These are phyloP conservation scores for Drosophila willistoni DNA, from an alignment of 1,140 invertebrate species.

Conservation along the genomic window DNA sequence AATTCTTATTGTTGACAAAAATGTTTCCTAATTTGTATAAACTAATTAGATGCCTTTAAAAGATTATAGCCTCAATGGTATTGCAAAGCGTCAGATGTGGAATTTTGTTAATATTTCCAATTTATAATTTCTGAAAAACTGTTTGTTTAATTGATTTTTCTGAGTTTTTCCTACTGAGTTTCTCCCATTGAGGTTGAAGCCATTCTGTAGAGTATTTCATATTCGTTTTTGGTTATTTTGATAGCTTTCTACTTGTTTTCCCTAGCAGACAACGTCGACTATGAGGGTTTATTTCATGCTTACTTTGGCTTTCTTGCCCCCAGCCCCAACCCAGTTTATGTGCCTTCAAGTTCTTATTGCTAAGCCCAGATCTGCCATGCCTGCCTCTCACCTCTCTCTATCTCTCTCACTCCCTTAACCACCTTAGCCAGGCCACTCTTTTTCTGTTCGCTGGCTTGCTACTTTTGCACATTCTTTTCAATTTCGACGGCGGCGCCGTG, in stretches of 20 bases:
- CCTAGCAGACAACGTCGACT: slow-evolving; percentile 66
- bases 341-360: slow-evolving; percentile 20
- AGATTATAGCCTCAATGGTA: no score
- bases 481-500: slow-evolving; percentile 56
- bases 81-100: no score
- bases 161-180: no score
- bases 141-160: no score
- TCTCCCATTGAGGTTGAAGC: no score
- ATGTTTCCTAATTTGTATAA: no score
- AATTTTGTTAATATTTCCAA: no score
- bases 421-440: slow-evolving; percentile 6
- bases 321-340: slow-evolving; percentile 27
- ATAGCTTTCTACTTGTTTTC: slow-evolving; percentile 15
- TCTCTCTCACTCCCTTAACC: slow-evolving; percentile 13
- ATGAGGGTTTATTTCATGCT: slow-evolving; percentile 79
- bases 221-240: not conserved
- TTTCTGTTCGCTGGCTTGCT: slow-evolving; percentile 54
- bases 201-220: not conserved
- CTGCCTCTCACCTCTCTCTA: not conserved
- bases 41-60: no score
- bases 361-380: slow-evolving; percentile 39
- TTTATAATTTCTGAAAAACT: no score
- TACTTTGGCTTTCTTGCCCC: slow-evolving; percentile 73
- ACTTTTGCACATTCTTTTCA: slow-evolving; percentile 82
- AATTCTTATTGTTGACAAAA: no score